Conservation (phyloP, 2,113 vertebrate species). For the Dicerorhinus sumatrensis region DNA sequence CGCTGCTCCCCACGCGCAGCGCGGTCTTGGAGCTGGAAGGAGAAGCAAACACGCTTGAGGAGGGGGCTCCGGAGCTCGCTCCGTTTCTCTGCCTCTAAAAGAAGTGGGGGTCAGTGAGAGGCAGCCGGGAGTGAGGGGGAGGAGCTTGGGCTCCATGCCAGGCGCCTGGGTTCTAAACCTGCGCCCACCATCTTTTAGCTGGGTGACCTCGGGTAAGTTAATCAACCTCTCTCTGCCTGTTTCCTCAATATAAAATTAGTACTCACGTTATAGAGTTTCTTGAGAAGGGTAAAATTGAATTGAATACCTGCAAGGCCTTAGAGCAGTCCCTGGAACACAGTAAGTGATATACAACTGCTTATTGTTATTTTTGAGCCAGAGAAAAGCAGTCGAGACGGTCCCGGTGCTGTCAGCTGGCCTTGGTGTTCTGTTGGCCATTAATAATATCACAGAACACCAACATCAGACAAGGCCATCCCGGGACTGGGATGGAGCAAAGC, state of each 20-base stretch:
- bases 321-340: neutral
- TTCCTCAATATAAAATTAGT: neutral
- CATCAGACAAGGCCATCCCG: neutral
- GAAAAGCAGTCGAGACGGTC: neutral
- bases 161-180: neutral
- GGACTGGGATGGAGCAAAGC: neutral
- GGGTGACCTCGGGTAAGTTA: neutral
- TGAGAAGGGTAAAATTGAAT: neutral
- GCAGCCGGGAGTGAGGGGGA: no score
- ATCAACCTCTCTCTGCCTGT: neutral
- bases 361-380: neutral
- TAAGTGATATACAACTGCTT: neutral
- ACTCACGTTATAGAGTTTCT: neutral
- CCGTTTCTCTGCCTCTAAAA: accelerated
- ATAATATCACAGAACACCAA: neutral
- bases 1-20: slow-evolving; percentile 44
- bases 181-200: neutral
- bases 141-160: neutral
- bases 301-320: neutral
- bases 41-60: neutral
- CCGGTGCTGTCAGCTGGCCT: neutral
- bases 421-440: neutral
- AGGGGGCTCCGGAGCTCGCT: no score
- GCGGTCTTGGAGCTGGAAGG: slow-evolving; percentile 71
- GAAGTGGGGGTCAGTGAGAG: neutral